Evolutionary conservation across 2,113 vertebrate species (phyloP), one percentile per base, ranked within the genome.

Genomic region (Scomber scombrus): DNA sequence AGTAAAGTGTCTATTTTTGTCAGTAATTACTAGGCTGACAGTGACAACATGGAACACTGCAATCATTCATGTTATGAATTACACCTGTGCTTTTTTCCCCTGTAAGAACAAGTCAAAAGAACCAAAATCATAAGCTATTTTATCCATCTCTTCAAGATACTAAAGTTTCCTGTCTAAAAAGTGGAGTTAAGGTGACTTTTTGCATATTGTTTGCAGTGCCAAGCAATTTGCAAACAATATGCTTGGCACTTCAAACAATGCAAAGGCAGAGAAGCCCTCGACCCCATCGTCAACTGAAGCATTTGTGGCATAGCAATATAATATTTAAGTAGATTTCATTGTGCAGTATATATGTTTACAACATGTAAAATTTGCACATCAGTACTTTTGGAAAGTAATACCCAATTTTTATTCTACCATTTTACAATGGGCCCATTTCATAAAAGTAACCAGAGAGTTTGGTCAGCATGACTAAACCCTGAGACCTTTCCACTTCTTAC

Each of bases 371-470:
- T 7, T 9, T 61, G 8, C 0, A 1, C 51, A 14, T 50, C 40
- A 21, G 9, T 47, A 18, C 8, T 45, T 69, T 21, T 43, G 18
- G 23, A 40, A 69, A 55, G 21, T 15, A 78, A 11, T 70, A 40
- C 34, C 34, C 34, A 40, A 3, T 43, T 43, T 54, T 31, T 34
- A 57, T 57, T 66, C 29, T 51, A 54, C 21, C 29, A 9, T 40
- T 9, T 9, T 7, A 45, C 19, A 65, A 43, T 29, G 15, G 43
- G 40, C 12, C 45, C 5, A 50, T 50, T 78, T 56, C 40, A 40
- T 16, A 55, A 78, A 62, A 47, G 18, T 54, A 69, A 62, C 31
- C 47, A 31, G 10, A 47, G 52, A 63, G 34, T 46, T 55, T 63
- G 34, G 23, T 55, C 43, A 29, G 7, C 43, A 23, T 56, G 76